These are phyloP conservation scores for Drosophila mojavensis DNA, from an alignment of 1,140 invertebrate genomes.

Conservation along the genomic window DNA sequence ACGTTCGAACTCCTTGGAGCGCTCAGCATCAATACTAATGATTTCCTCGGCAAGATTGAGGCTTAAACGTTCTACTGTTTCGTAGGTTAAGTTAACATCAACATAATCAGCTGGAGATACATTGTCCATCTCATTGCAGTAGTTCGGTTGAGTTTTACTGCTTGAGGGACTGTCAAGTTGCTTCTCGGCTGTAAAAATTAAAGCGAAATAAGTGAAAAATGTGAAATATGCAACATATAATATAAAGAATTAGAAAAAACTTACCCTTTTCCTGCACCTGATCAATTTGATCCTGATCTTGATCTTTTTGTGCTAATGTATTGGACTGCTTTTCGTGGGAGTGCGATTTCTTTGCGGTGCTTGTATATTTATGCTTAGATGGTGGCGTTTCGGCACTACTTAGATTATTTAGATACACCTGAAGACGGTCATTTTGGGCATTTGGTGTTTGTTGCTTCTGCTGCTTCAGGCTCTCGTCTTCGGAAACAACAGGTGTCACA, in stretches of 20 bases:
- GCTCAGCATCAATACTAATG: slow-evolving; percentile 58
- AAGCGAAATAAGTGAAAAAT: slow-evolving; percentile 57
- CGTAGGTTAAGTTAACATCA: slow-evolving; percentile 51
- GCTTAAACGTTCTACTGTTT: slow-evolving; percentile 53
- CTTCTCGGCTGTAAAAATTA: slow-evolving; percentile 53
- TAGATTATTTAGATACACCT: slow-evolving; percentile 63
- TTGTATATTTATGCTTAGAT: slow-evolving; percentile 50
- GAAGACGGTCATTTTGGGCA: slow-evolving; percentile 46
- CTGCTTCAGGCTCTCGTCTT: slow-evolving; percentile 52
- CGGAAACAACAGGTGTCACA: slow-evolving; percentile 79
- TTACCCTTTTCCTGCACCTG: slow-evolving; percentile 57
- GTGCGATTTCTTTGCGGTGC: slow-evolving; percentile 42
- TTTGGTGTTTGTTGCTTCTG: slow-evolving; percentile 16
- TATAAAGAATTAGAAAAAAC: slow-evolving; percentile 44
- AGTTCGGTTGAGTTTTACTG: background rate
- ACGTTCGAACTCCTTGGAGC: slow-evolving; percentile 56
- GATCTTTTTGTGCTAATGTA: background rate
- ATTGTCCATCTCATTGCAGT: slow-evolving; percentile 7
- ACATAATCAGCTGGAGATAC: slow-evolving; percentile 6
- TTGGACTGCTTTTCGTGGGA: slow-evolving; percentile 59
- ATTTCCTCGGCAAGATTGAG: slow-evolving; percentile 60
- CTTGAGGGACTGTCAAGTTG: slow-evolving; percentile 20
- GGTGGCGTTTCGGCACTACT: slow-evolving; percentile 63
- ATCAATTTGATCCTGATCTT: slow-evolving; percentile 29
- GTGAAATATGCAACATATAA: slow-evolving; percentile 7